Percentiles rank a stretch among this genome's conserved stretches.
These are phyloP conservation scores for Mechanitis mazaeus DNA, from an alignment of 2,888 invertebrate species.

Conservation along the genomic window DNA sequence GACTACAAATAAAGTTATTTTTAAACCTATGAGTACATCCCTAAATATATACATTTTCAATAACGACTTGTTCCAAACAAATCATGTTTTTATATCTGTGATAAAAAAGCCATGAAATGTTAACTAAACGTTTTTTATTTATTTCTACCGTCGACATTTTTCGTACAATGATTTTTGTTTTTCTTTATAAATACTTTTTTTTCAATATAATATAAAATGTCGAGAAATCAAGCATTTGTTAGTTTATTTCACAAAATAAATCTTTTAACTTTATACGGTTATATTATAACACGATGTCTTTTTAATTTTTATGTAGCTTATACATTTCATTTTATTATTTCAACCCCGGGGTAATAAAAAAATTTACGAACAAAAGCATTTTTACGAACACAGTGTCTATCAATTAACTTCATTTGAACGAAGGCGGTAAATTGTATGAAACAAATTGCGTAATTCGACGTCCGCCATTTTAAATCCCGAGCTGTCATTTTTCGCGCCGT, in stretches of 20 bases:
- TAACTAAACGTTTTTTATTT: background rate
- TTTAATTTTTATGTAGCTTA: too few relatives aligned
- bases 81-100: conserved; percentile 9
- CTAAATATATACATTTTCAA: conserved; percentile 5
- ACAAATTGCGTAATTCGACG: conserved; percentile 46
- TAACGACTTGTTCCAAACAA: background rate
- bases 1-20: too few relatives aligned
- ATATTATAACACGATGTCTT: too few relatives aligned
- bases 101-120: conserved; percentile 14
- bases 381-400: conserved; percentile 29
- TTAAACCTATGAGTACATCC: too few relatives aligned
- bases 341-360: conserved; percentile 12
- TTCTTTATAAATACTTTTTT: background rate
- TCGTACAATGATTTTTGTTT: too few relatives aligned
- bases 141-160: too few relatives aligned
- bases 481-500: conserved; percentile 53
- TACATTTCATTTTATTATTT: background rate
- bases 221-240: too few relatives aligned
- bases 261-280: too few relatives aligned
- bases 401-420: conserved; percentile 44
- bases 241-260: too few relatives aligned
- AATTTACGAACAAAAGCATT: conserved; percentile 23
- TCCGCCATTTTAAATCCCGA: conserved; percentile 52
- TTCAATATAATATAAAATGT: too few relatives aligned
- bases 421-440: conserved; percentile 45